Conservation (phyloP, 1,140 invertebrate species). For the Varroa destructor region DNA sequence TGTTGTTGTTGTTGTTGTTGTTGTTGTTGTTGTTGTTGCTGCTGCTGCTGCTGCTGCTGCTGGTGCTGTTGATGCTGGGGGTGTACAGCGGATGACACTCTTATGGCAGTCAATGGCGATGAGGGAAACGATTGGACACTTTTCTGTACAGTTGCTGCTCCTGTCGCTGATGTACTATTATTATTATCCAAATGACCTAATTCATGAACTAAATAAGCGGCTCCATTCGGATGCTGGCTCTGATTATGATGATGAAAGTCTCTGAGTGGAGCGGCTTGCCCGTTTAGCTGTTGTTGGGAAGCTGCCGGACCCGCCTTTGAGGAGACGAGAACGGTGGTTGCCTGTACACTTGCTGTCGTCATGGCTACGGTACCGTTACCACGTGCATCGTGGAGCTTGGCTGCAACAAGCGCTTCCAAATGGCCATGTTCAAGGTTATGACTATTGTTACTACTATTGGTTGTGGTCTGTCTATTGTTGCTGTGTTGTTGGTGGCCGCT, state of each 20-base stretch:
- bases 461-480: neutral
- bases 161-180: conserved; percentile 8
- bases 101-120: conserved; percentile 12
- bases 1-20: neutral
- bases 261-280: too few relatives aligned
- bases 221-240: too few relatives aligned
- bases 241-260: too few relatives aligned
- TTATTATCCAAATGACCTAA: too few relatives aligned
- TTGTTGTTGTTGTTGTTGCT: too few relatives aligned
- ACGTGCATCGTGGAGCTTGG: too few relatives aligned
- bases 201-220: too few relatives aligned
- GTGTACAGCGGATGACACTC: conserved; percentile 5
- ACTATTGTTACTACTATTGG: conserved; percentile 1
- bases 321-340: neutral
- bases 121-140: neutral
- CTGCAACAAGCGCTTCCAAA: neutral
- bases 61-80: conserved; percentile 6
- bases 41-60: neutral
- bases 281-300: too few relatives aligned
- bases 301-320: neutral
- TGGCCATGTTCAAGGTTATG: neutral
- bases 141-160: conserved; percentile 24
- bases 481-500: neutral
- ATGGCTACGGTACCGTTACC: neutral
- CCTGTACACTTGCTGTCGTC: neutral